Base-by-base conservation (phyloP, 2,888 invertebrate species). In the Phytoseiulus persimilis region DNA sequence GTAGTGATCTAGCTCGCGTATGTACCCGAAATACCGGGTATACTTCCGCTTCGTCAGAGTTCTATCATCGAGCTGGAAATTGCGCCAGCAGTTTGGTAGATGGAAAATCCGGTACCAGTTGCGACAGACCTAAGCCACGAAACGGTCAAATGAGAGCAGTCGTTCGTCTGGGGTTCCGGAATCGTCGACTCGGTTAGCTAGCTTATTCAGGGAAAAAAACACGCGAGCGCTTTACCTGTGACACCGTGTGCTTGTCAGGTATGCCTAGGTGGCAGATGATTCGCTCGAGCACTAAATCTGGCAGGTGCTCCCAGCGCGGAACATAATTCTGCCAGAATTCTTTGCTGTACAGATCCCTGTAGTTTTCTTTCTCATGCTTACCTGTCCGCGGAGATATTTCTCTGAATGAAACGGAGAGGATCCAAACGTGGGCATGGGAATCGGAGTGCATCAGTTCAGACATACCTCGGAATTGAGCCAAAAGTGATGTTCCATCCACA, bases 11-110 rank as follows among this genome's bases (percentile, higher is more conserved):
- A 96, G 93, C 92, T 95, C 94, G 91, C 95, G 94, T 93, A 95
- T 95, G 95, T 96, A 96, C 31, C 96, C 96, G 89, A 95, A 95
- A 92, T 96, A 96, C 91, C 96, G 95, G 92, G 96, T 96, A 92
- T 95, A 96, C 92, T 95, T 95, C 33, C 95, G 94, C 90, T 95
- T 94, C 0, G 96, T 96, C 32, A 96, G 93, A 0, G 96, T 95
- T 0, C 94, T 94, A 92, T 96, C 96, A 91, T 95, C 94, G 84
- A 96, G 93, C 0, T 94, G 93, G 92, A 96, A 96, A 23, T 94
- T 94, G 11, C 94, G 94, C 96, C 96, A 96, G n/a, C 95, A 95
- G 83, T 94, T 94, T 31, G 95, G 95, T 39, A 96, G 93, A 92
- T 95, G 94, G 92, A 96, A 96, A 5, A 95, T 95, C 18, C 92